phyloP scores from a whole-genome alignment of 2,888 invertebrate genomes.

The Cacoxenus indagator region DNA sequence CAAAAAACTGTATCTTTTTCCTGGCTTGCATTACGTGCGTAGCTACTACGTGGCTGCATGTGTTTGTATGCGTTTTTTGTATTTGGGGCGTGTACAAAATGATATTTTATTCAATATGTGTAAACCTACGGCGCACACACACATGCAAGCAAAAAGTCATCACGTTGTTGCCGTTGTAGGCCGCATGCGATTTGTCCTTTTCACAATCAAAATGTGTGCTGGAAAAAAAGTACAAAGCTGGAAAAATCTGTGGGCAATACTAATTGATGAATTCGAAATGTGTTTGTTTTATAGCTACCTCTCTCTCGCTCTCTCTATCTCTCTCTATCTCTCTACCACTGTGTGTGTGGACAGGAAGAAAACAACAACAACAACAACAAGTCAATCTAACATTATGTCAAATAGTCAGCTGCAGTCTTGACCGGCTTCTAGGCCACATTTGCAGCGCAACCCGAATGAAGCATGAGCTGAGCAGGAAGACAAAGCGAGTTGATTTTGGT shows the following conservation, averaged over 20 bases:
- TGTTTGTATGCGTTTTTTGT: neutral
- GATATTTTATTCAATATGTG: slow-evolving; percentile 70
- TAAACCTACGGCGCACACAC: neutral
- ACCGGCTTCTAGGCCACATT: neutral
- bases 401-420: neutral
- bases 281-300: slow-evolving; percentile 6
- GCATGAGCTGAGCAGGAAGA: neutral
- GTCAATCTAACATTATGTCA: too few relatives aligned
- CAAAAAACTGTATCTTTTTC: neutral
- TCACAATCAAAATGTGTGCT: slow-evolving; percentile 48
- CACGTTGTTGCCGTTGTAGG: neutral
- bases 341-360: neutral
- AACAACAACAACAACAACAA: neutral
- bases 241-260: slow-evolving; percentile 63
- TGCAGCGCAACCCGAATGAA: slow-evolving; percentile 9
- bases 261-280: slow-evolving; percentile 61
- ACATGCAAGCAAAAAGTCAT: neutral
- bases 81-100: slow-evolving; percentile 66
- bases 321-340: too few relatives aligned
- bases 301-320: neutral
- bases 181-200: slow-evolving; percentile 52
- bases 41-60: neutral
- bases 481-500: neutral
- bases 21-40: neutral
- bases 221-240: slow-evolving; percentile 24